Evolutionary conservation across 2,113 vertebrate genomes (phyloP).

Genomic region (Centropus bengalensis): DNA sequence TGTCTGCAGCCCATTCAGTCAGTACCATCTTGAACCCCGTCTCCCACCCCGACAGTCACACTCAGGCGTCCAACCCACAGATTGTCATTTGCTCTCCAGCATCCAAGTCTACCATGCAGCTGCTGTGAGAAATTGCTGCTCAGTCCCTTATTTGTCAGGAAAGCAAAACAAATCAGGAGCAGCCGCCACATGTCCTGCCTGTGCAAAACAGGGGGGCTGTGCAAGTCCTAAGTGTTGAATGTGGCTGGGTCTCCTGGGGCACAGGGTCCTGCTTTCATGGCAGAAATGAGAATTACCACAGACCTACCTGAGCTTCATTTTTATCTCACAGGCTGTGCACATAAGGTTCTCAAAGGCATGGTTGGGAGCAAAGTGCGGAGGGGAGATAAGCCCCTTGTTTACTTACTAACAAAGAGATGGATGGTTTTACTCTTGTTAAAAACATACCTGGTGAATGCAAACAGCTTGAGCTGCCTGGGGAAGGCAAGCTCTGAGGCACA

Average conservation of each 20-base stretch:
- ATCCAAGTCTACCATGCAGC: accelerated
- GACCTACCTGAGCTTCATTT: neutral
- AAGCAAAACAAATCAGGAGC: neutral
- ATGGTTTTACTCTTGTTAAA: neutral
- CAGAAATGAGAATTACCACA: neutral
- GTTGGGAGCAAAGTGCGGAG: neutral
- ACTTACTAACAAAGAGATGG: neutral
- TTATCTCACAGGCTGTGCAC: neutral
- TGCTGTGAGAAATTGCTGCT: neutral
- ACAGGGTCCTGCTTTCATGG: accelerated
- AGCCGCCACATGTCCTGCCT: accelerated
- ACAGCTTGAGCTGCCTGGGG: accelerated
- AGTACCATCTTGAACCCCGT: neutral
- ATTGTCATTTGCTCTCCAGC: neutral
- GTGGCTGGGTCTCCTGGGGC: accelerated
- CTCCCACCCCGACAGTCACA: accelerated
- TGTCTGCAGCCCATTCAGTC: neutral
- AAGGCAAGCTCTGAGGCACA: neutral
- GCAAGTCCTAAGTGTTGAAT: accelerated
- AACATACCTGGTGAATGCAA: neutral
- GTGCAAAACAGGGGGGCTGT: neutral
- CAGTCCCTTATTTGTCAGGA: neutral
- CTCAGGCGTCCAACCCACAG: accelerated
- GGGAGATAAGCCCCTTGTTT: neutral
- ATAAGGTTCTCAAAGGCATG: neutral